Percentiles rank a stretch among this genome's conserved stretches.
Conservation (phyloP, 1,140 invertebrate genomes). For the Harpegnathos saltator region DNA sequence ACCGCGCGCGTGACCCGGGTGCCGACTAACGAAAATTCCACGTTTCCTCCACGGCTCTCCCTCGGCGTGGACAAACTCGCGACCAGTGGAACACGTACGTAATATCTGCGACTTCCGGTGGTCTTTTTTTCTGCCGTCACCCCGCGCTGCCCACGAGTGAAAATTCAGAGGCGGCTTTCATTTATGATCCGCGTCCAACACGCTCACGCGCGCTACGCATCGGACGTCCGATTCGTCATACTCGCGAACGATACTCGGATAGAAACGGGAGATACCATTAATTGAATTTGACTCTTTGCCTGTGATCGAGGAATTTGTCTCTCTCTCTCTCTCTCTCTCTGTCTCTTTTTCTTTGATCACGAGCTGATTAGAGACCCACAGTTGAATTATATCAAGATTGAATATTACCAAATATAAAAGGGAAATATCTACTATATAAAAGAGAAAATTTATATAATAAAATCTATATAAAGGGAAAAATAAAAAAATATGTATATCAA, state of each 20-base stretch:
- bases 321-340: no score
- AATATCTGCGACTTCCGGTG: conserved; percentile 64
- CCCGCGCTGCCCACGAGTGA: conserved; percentile 29
- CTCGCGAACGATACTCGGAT: neutral
- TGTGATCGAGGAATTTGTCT: no score
- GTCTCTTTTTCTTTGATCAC: no score
- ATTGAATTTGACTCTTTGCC: neutral
- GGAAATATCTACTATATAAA: no score
- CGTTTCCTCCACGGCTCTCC: conserved; percentile 13
- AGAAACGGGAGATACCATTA: neutral
- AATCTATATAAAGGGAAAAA: no score
- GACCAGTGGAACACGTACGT: conserved; percentile 58
- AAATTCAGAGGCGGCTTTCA: conserved; percentile 56
- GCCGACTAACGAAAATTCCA: conserved; percentile 64
- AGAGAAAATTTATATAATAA: no score
- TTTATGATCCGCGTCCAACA: conserved; percentile 46
- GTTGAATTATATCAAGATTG: no score
- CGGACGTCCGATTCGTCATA: neutral
- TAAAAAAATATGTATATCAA: no score
- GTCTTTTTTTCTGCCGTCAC: neutral
- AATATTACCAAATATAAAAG: no score
- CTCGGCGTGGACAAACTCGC: conserved; percentile 58
- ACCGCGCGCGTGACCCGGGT: conserved; percentile 68
- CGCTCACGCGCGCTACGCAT: neutral
- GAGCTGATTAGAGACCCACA: no score